Evolutionary conservation across 1,140 invertebrate genomes (phyloP).

Genomic region (Eulimnadia texana): DNA sequence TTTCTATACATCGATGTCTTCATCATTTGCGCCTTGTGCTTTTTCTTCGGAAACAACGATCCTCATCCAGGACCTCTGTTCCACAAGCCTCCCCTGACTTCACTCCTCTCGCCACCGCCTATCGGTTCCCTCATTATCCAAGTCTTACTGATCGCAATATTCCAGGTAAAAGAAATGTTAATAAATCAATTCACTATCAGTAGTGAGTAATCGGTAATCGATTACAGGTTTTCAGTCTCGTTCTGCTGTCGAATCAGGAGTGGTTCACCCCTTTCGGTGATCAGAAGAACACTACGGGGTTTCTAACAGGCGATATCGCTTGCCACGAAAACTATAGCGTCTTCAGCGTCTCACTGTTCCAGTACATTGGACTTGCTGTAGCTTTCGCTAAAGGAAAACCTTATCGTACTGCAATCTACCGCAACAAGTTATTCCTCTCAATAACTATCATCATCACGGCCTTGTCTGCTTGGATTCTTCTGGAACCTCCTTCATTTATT

Average conservation of each 20-base stretch:
- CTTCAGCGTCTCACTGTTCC: slow-evolving; percentile 70
- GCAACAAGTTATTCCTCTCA: slow-evolving; percentile 50
- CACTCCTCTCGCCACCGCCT: slow-evolving; percentile 34
- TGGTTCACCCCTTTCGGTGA: slow-evolving; percentile 40
- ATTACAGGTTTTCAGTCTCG: slow-evolving; percentile 29
- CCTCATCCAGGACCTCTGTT: slow-evolving; percentile 54
- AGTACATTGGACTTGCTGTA: slow-evolving; percentile 76
- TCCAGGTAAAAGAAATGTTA: slow-evolving; percentile 26
- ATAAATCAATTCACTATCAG: slow-evolving; percentile 39
- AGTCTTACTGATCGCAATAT: slow-evolving; percentile 16
- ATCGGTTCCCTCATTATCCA: slow-evolving; percentile 28
- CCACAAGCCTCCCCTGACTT: slow-evolving; percentile 40
- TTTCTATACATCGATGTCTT: slow-evolving; percentile 74
- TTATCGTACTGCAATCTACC: slow-evolving; percentile 66
- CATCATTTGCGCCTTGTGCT: slow-evolving; percentile 60
- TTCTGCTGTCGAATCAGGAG: slow-evolving; percentile 32
- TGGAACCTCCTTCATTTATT: slow-evolving; percentile 49
- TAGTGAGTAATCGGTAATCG: slow-evolving; percentile 28
- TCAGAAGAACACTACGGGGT: slow-evolving; percentile 23
- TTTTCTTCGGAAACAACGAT: slow-evolving; percentile 58
- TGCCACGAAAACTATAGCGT: slow-evolving; percentile 63
- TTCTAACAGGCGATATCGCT: slow-evolving; percentile 23
- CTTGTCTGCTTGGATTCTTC: slow-evolving; percentile 49
- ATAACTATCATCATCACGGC: slow-evolving; percentile 45
- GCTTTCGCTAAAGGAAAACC: slow-evolving; percentile 80